Base-by-base conservation (phyloP, 2,113 vertebrate species). In the Neopipo cinnamomea region DNA sequence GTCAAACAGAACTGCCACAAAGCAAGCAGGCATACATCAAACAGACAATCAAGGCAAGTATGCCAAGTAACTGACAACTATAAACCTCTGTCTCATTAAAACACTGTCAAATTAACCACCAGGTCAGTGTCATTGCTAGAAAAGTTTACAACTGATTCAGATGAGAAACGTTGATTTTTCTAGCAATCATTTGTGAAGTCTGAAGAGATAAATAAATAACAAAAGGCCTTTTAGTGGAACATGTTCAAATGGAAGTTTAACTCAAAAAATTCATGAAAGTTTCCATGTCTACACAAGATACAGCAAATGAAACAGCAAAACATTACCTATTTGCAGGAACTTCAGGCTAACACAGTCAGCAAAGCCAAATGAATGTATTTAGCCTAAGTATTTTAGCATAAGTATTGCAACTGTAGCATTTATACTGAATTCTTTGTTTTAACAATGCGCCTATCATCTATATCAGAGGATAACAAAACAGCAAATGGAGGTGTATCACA, bases 31-130 rank as follows among this genome's bases (percentile, higher is more conserved):
- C 33, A 62, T 37, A 68, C 28, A 93, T 93, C 92, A 87, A 73
- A 33, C 50, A 92, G 73, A 93, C 93, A 93, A 97, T 95, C 93
- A 91, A 82, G 37, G 83, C 71, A 92, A 87, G 58, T 59, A 87
- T 84, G 91, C 71, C 96, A 97, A 91, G 74, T 88, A 97, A 96
- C 80, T 90, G 95, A 96, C 96, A 97, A 78, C 52, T 83, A 72
- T 89, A 92, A 92, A 87, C 89, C 73, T 96, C 74, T 75, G 27
- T 76, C 88, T 92, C 83, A 91, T 96, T 95, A 96, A 96, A 93
- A 87, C 50, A 81, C 49, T 85, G 83, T 62, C 95, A 96, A 96
- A 96, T 89, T 95, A 97, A 93, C 63, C 52, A 92, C 9, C 28
- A 91, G 81, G 86, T 92, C 94, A 97, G 33, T 74, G 55, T 83